Conservation (phyloP, 53 echinoderm and acorn worm genomes). For the Holothuria leucospilota region DNA sequence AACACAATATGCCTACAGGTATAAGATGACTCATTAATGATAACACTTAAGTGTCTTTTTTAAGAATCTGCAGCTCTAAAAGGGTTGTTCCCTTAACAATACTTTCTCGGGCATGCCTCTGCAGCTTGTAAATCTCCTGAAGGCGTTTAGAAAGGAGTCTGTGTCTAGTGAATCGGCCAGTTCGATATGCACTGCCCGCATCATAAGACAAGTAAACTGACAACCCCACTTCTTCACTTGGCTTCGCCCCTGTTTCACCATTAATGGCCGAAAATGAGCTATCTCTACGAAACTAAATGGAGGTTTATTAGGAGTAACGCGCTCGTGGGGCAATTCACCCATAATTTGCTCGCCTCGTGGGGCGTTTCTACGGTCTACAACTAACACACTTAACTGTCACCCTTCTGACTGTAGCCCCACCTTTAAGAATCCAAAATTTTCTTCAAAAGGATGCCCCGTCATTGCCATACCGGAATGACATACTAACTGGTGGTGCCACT, state of each 20-base stretch:
- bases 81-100: no score
- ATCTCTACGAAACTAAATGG: constrained; percentile 51
- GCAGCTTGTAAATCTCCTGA: constrained; percentile 38
- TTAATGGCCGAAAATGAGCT: constrained; percentile 62
- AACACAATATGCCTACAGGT: no score
- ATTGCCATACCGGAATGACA: constrained; percentile 46
- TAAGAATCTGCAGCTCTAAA: no score
- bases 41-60: no score
- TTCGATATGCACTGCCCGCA: constrained; percentile 64
- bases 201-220: constrained; percentile 42
- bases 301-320: constrained; percentile 55
- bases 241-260: constrained; percentile 44
- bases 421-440: constrained; percentile 64
- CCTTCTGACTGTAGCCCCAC: constrained; percentile 50
- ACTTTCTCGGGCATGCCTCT: constrained; percentile 53
- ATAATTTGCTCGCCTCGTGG: constrained; percentile 52
- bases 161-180: constrained; percentile 47
- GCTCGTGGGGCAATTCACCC: constrained; percentile 51
- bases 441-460: constrained; percentile 22
- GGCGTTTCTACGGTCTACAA: constrained; percentile 42
- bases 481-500: constrained; percentile 27
- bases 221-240: constrained; percentile 46
- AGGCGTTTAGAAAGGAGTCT: constrained; percentile 57
- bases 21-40: no score
- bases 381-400: constrained; percentile 43